Evolutionary conservation across 2,797 vertebrate species (phyloP).

Genomic region (Mastacembelus armatus): DNA sequence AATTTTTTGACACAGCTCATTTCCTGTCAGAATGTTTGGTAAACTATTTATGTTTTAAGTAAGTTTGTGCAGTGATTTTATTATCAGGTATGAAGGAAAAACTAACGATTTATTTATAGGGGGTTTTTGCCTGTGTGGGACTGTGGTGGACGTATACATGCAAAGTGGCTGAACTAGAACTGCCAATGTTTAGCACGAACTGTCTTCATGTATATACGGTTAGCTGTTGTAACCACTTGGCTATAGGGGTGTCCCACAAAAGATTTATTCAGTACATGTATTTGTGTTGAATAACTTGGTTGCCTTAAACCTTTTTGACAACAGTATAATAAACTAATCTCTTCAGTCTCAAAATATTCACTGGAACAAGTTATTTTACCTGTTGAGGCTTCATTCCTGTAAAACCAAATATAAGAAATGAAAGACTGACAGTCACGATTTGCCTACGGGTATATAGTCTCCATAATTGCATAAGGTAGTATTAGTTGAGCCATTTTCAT

Average conservation of each 20-base stretch:
- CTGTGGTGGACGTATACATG: no score
- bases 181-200: no score
- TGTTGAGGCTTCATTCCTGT: background rate
- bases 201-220: no score
- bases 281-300: background rate
- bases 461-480: slow-evolving; percentile 10
- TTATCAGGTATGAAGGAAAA: no score
- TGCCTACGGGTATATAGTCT: background rate
- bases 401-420: background rate
- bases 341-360: background rate
- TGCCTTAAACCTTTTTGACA: background rate
- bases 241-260: no score
- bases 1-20: slow-evolving; percentile 5
- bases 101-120: no score
- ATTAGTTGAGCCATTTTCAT: no score
- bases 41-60: background rate
- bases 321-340: background rate
- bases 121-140: no score
- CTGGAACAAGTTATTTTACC: background rate
- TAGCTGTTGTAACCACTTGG: no score
- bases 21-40: background rate
- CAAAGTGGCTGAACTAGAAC: no score
- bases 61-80: background rate
- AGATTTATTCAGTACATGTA: no score
- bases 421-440: background rate